Conservation (phyloP, 2,113 vertebrate genomes). For the Xiphophorus maculatus region DNA sequence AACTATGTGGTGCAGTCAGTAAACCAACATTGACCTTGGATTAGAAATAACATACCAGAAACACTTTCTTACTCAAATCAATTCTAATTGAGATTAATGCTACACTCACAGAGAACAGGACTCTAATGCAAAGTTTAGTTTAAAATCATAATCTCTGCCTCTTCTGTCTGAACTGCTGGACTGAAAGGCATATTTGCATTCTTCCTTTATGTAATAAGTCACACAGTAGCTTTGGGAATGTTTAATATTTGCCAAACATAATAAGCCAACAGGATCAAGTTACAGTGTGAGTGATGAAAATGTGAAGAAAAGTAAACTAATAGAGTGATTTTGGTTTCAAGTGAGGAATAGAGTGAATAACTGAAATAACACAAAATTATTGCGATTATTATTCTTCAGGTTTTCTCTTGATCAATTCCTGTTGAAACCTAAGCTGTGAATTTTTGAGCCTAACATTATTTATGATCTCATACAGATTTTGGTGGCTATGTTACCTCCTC, state of each 20-base stretch:
- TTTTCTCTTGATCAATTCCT: slow-evolving; percentile 12
- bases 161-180: too few species aligned
- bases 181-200: neutral
- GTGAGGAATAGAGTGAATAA: slow-evolving; percentile 5
- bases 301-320: slow-evolving; percentile 1
- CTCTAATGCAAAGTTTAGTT: neutral
- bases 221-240: neutral
- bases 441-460: slow-evolving; percentile 8
- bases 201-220: neutral
- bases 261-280: neutral
- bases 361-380: neutral
- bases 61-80: neutral
- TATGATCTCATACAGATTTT: slow-evolving; percentile 5
- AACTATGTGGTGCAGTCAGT: neutral
- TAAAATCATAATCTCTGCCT: too few species aligned
- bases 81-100: neutral
- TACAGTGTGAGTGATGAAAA: neutral
- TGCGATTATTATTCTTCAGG: neutral
- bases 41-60: neutral
- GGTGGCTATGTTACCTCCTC: neutral
- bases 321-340: slow-evolving; percentile 8
- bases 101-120: too few species aligned
- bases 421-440: slow-evolving; percentile 5
- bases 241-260: neutral
- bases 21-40: neutral